Conservation (phyloP, 2,113 vertebrate species). For the Myrmecophaga tridactyla region DNA sequence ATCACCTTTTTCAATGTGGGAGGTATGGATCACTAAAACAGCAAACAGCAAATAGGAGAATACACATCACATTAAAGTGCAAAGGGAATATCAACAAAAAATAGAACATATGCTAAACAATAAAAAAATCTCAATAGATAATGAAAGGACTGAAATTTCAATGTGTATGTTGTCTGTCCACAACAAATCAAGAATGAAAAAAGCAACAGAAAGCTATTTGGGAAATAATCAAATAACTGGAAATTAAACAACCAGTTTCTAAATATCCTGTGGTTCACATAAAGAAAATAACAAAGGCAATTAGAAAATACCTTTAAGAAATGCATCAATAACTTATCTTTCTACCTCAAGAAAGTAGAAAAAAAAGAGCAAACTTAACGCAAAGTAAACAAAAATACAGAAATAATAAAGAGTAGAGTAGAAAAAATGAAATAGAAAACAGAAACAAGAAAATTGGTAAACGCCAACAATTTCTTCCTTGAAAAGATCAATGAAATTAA, state of each 20-base stretch:
- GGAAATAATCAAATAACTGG: background rate
- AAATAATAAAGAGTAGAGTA: background rate
- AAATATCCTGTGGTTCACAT: background rate
- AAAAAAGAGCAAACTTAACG: too few species aligned
- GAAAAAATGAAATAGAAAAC: background rate
- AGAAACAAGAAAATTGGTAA: background rate
- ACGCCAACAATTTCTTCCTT: too few species aligned
- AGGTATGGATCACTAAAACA: background rate
- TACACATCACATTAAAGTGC: background rate
- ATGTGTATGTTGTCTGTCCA: background rate
- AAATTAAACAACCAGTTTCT: background rate
- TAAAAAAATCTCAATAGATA: background rate
- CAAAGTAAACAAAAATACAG: background rate
- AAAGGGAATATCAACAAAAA: background rate
- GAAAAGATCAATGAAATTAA: too few species aligned
- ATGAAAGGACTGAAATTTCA: background rate
- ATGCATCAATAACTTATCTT: background rate
- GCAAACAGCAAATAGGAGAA: background rate
- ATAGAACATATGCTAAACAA: background rate
- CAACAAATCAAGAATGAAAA: background rate
- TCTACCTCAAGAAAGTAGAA: too few species aligned
- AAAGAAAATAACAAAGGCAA: background rate
- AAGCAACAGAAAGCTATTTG: background rate
- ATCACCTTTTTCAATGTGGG: background rate
- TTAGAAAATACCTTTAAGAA: background rate